Base-by-base conservation (phyloP, 2,113 vertebrate species). In the Calidris pygmaea region DNA sequence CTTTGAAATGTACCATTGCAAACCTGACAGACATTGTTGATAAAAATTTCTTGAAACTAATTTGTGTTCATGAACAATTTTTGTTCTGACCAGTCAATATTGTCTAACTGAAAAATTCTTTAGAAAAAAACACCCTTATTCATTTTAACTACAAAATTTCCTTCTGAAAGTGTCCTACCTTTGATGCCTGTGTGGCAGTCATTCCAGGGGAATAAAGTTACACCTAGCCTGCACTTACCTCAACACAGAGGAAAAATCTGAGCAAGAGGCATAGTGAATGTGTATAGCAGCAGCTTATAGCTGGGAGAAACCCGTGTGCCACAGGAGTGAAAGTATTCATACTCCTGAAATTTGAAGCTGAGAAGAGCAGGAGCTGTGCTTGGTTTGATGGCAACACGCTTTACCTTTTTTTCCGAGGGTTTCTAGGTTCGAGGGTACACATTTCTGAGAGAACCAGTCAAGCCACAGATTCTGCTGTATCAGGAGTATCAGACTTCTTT, bases 181-280 rank as follows among this genome's bases (percentile, higher is more conserved):
- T 89, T 89, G 15, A 26, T 59, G 14, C 7, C 3, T 34, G 7
- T 60, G 30, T 86, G 59, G 8, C 9, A 29, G 12, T 55, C 8
- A 8, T 82, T 82, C n/a, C 24, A 39, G 32, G 17, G 4, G 18
- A 32, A 14, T 10, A 48, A 73, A 82, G n/a, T 55, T 65, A 20
- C 18, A 66, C 0, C 0, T 55, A 32, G 7, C 12, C 13, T 39
- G 4, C 23, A 68, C 16, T 41, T 79, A 39, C 35, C 24, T 83
- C 30, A 50, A 3, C 39, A 56, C 8, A 87, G 52, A 58, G 30
- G 9, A 71, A 60, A 75, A 84, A 43, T 43, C 7, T 9, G 8
- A 93, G 10, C 21, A 77, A 82, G 48, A 43, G 9, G 21, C 10
- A 29, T 43, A 59, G 29, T 48, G 35, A 70, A 70, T 48, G 39